Evolutionary conservation across 2,113 vertebrate species (phyloP).

Genomic region (Psilopsiagon aymara): DNA sequence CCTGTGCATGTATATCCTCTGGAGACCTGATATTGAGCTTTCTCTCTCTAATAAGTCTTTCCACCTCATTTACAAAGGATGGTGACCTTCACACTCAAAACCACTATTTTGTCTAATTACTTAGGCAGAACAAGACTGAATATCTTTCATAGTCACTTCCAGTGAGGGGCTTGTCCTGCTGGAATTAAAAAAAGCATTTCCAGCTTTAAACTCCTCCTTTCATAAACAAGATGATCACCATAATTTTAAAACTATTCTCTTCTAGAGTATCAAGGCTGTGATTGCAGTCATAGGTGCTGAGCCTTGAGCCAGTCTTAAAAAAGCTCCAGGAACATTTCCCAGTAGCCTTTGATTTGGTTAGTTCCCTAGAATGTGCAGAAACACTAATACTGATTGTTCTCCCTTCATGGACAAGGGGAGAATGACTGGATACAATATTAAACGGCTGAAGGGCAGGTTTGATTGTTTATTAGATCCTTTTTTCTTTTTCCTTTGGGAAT

Average conservation of each 20-base stretch:
- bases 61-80: neutral
- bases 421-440: neutral
- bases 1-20: neutral
- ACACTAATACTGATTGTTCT: neutral
- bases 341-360: neutral
- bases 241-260: neutral
- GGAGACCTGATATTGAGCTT: neutral
- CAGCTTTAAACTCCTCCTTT: neutral
- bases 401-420: neutral
- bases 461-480: neutral
- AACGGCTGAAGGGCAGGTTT: neutral
- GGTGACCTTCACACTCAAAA: neutral
- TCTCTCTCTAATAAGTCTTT: neutral
- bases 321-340: neutral
- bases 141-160: neutral
- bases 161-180: neutral
- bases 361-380: neutral
- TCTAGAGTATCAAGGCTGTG: neutral
- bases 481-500: neutral
- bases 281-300: neutral
- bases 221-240: neutral
- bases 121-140: neutral
- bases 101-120: neutral
- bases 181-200: neutral
- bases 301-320: neutral